A percentile compares a stretch with the other conserved stretches of the same genome.
These are phyloP conservation scores for Cichladusa arquata DNA, from an alignment of 2,113 vertebrate species.

Conservation along the genomic window DNA sequence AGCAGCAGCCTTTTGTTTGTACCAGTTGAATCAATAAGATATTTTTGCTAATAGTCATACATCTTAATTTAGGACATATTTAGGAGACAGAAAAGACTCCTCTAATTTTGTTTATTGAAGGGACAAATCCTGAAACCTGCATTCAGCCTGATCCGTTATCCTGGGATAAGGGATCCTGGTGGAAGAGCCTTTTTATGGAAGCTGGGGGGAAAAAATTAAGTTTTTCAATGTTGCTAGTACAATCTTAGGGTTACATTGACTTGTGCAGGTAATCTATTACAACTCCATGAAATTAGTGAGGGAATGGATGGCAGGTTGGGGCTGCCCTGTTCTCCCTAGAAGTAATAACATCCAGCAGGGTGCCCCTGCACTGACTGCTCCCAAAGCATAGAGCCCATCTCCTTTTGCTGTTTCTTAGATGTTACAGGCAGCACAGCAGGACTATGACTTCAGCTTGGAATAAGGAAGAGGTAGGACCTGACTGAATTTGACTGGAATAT, in stretches of 20 bases:
- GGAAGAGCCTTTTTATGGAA: background rate
- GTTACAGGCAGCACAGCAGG: background rate
- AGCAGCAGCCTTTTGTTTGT: background rate
- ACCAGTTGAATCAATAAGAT: background rate
- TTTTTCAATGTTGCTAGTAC: background rate
- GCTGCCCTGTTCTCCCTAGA: background rate
- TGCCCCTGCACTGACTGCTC: background rate
- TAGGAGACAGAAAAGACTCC: background rate
- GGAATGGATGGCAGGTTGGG: background rate
- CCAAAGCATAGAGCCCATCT: background rate
- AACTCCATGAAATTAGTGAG: background rate
- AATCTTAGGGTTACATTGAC: background rate
- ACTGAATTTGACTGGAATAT: background rate
- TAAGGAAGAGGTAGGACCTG: background rate
- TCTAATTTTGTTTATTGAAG: background rate
- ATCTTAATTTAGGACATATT: background rate
- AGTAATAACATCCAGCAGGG: background rate
- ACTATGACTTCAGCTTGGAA: background rate
- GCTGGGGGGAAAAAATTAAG: background rate
- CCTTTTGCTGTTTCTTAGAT: background rate
- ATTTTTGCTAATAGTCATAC: background rate
- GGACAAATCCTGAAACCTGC: background rate
- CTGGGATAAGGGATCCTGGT: no score
- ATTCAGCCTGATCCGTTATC: background rate
- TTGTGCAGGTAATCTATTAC: background rate